These are phyloP conservation scores for Chrysolina americana DNA, from an alignment of 2,888 invertebrate species.

Conservation along the genomic window DNA sequence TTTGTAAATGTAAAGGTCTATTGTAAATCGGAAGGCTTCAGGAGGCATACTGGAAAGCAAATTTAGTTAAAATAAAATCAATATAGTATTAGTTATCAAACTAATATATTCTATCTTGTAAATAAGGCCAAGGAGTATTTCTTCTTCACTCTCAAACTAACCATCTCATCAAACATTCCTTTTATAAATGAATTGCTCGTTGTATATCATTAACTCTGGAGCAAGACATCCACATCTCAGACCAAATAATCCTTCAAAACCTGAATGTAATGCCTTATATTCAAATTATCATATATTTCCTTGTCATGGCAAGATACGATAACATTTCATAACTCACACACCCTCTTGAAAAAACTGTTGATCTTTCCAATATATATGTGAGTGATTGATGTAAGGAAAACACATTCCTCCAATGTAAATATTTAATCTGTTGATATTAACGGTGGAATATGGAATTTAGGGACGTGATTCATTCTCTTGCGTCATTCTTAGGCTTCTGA, in stretches of 20 bases:
- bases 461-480: conserved; percentile 39
- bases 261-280: neutral
- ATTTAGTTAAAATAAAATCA: too few relatives aligned
- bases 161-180: too few relatives aligned
- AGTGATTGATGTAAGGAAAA: conserved; percentile 49
- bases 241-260: neutral
- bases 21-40: too few relatives aligned
- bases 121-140: too few relatives aligned
- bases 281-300: neutral
- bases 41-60: too few relatives aligned
- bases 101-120: too few relatives aligned
- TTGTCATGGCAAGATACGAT: neutral
- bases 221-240: neutral
- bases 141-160: too few relatives aligned
- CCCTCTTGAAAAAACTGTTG: conserved; percentile 32
- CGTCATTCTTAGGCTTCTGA: conserved; percentile 32
- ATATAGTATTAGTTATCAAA: too few relatives aligned
- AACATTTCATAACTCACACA: neutral
- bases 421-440: conserved; percentile 45
- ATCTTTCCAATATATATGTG: conserved; percentile 41
- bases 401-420: conserved; percentile 44
- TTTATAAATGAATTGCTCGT: too few relatives aligned
- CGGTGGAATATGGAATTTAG: conserved; percentile 39
- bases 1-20: too few relatives aligned
- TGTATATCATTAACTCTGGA: too few relatives aligned